These are phyloP conservation scores for Anthopleura xanthogrammica DNA, from an alignment of 92 coral and sea anemone species.

Conservation along the genomic window DNA sequence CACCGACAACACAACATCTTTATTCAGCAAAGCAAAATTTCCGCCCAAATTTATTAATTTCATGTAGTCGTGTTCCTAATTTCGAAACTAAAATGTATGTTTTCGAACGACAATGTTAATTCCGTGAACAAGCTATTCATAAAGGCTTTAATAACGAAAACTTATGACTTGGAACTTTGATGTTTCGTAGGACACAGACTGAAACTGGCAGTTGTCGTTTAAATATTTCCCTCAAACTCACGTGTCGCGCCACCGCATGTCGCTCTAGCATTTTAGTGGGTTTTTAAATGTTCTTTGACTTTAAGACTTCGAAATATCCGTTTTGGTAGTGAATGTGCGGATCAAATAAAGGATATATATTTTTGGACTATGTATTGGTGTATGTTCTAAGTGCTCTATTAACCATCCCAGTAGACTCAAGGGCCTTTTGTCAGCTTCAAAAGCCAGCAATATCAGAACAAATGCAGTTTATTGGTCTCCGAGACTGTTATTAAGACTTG, in stretches of 20 bases:
- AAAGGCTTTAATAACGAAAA: background rate
- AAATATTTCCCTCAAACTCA: background rate
- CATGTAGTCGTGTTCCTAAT: background rate
- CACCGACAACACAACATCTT: background rate
- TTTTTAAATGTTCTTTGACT: background rate
- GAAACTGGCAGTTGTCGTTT: background rate
- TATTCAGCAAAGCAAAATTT: slow-evolving; percentile 3
- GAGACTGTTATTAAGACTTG: background rate
- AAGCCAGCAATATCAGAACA: background rate
- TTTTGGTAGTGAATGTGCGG: background rate
- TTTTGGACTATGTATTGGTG: background rate
- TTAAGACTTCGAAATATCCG: background rate
- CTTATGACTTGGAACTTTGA: background rate
- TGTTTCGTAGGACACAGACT: slow-evolving; percentile 3
- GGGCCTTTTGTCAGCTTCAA: background rate
- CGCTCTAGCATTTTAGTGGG: slow-evolving; percentile 15
- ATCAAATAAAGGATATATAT: background rate
- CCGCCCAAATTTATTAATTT: slow-evolving; percentile 2
- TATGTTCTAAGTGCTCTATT: background rate
- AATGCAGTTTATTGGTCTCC: background rate
- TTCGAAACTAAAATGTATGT: background rate
- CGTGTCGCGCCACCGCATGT: slow-evolving; percentile 5
- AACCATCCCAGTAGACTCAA: background rate
- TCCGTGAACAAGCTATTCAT: background rate
- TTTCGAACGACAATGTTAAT: slow-evolving; percentile 19